Percentiles rank a stretch among this genome's conserved stretches.
These are phyloP conservation scores for Tringa solitaria DNA, from an alignment of 2,113 vertebrate genomes.

Conservation along the genomic window DNA sequence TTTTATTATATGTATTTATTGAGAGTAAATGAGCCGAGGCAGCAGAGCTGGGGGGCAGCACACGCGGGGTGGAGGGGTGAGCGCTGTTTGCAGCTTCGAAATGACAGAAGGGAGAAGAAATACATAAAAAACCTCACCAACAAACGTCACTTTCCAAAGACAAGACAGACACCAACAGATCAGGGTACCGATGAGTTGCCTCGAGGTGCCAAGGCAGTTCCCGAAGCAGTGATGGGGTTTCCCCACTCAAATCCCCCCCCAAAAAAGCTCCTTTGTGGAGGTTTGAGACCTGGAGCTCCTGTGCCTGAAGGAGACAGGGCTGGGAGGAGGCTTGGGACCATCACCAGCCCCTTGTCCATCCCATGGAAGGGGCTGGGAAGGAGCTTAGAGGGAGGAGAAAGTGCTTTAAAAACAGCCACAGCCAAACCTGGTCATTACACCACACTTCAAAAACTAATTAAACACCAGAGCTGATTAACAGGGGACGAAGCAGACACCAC, in stretches of 20 bases:
- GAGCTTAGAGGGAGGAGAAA: not conserved
- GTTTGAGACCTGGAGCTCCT: not conserved
- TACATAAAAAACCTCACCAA: not conserved
- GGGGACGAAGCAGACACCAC: not conserved
- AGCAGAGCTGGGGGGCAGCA: not conserved
- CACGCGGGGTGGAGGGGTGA: rapidly evolving
- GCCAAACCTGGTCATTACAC: rapidly evolving
- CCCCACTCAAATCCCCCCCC: rapidly evolving
- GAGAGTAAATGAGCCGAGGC: not conserved
- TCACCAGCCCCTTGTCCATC: not conserved
- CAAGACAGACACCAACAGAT: rapidly evolving
- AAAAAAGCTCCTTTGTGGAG: not conserved
- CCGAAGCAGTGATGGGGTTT: rapidly evolving
- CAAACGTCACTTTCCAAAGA: not conserved
- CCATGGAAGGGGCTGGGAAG: not conserved
- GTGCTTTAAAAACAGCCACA: not conserved
- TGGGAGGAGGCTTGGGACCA: not conserved
- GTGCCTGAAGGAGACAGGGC: not conserved
- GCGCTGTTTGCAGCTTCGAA: not conserved
- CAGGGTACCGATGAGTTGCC: rapidly evolving
- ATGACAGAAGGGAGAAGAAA: not conserved
- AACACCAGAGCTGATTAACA: not conserved
- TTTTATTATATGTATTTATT: not conserved
- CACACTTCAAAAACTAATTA: not conserved
- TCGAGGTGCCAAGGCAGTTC: not conserved